A percentile compares a stretch with the other conserved stretches of the same genome.
These are phyloP conservation scores for Lepidocolaptes lacrymiger DNA, from an alignment of 2,797 vertebrate species.

Conservation along the genomic window DNA sequence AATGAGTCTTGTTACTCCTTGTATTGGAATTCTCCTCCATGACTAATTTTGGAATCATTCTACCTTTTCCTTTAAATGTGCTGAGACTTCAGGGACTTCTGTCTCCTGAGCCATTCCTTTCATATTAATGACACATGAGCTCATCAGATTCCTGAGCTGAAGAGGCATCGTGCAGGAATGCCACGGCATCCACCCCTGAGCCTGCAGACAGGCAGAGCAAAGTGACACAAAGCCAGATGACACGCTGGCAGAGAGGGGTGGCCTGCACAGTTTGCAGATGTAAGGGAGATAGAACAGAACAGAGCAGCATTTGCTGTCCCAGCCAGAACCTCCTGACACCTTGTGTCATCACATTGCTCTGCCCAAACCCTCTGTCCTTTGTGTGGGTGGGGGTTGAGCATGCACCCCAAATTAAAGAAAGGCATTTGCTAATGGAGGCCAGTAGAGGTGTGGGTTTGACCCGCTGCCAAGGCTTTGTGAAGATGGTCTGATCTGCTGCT, in stretches of 20 bases:
- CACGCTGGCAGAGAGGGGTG: rapidly evolving
- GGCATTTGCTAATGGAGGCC: not conserved
- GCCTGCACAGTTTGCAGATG: constrained; percentile 9
- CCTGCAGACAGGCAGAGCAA: not conserved
- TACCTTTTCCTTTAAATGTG: not conserved
- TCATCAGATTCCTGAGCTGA: constrained; percentile 26
- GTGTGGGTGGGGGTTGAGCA: not conserved
- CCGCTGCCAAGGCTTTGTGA: not conserved
- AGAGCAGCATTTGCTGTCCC: rapidly evolving
- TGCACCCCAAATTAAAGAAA: not conserved
- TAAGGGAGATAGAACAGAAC: not conserved
- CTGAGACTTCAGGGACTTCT: not conserved
- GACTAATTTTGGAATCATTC: constrained; percentile 5
- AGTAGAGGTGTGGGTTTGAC: not conserved
- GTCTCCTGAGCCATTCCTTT: not conserved
- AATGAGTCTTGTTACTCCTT: not conserved
- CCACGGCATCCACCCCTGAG: not conserved
- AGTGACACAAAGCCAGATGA: not conserved
- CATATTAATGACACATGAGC: not conserved
- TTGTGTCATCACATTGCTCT: not conserved
- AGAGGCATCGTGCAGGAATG: not conserved
- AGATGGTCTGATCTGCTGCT: not conserved
- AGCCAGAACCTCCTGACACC: not conserved
- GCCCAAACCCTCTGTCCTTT: not conserved
- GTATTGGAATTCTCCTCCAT: not conserved